These are phyloP conservation scores for Microtus oregoni DNA, from an alignment of 2,113 vertebrate species.

Conservation along the genomic window DNA sequence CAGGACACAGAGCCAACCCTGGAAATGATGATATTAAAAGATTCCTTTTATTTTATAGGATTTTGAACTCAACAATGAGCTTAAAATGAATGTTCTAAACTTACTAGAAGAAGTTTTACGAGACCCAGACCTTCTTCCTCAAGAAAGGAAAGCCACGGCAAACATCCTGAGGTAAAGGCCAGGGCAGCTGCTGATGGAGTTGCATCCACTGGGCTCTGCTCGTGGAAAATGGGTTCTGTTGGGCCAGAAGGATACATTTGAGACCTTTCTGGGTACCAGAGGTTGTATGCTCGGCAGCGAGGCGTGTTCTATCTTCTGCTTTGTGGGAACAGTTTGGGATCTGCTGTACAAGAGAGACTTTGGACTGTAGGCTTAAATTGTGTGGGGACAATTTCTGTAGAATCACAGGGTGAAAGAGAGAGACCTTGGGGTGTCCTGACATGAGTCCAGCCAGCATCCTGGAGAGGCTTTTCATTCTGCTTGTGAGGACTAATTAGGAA, in stretches of 20 bases:
- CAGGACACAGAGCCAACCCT: neutral
- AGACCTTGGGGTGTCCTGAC: neutral
- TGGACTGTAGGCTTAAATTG: rapidly evolving
- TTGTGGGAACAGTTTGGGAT: neutral
- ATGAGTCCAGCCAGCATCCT: neutral
- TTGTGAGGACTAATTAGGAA: neutral
- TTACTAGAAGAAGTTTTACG: slow-evolving; percentile 97
- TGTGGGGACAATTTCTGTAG: neutral
- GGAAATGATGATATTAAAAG: neutral
- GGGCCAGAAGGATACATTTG: neutral
- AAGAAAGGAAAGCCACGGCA: slow-evolving; percentile 98
- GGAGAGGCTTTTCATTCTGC: neutral
- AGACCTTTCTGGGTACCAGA: neutral
- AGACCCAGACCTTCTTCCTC: slow-evolving; percentile 97
- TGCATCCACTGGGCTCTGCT: rapidly evolving
- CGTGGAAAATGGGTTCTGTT: neutral
- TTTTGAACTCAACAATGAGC: slow-evolving; percentile 96
- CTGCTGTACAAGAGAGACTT: neutral
- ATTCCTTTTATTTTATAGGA: slow-evolving; percentile 88
- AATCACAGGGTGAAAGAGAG: neutral
- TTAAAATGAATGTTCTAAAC: slow-evolving; percentile 96
- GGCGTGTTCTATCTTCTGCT: neutral
- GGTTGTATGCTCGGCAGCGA: neutral
- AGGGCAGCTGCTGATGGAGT: too few relatives aligned
- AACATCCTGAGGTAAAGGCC: slow-evolving; percentile 94